These are phyloP conservation scores for Eulimnadia texana DNA, from an alignment of 1,140 invertebrate genomes.

Conservation along the genomic window DNA sequence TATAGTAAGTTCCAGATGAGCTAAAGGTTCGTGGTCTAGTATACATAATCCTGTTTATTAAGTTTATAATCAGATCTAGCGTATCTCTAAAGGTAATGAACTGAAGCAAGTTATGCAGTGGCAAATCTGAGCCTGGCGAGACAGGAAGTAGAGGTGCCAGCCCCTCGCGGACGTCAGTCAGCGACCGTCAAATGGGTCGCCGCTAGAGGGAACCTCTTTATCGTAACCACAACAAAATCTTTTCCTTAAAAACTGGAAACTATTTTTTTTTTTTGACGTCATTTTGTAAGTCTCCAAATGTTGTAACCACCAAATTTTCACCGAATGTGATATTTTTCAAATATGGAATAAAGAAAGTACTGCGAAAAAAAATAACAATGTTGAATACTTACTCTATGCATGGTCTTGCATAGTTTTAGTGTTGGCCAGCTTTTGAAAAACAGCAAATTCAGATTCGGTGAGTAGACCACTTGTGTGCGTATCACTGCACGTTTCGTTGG, in stretches of 20 bases:
- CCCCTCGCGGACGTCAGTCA: slow-evolving; percentile 1
- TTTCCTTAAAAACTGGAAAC: neutral
- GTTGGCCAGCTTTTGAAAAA: neutral
- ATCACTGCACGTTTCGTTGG: neutral
- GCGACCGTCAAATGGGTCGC: slow-evolving; percentile 13
- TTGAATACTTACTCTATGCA: no score
- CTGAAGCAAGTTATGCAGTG: neutral
- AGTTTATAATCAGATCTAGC: no score
- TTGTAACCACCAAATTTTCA: no score
- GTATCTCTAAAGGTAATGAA: neutral
- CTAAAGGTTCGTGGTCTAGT: no score
- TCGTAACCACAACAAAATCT: neutral
- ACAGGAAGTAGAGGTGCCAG: neutral
- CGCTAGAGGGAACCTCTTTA: neutral
- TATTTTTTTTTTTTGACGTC: neutral
- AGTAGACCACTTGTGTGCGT: neutral
- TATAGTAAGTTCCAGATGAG: no score
- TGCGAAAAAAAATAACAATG: no score
- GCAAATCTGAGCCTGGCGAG: neutral
- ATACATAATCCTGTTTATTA: no score
- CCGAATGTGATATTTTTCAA: no score
- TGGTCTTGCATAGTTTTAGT: neutral
- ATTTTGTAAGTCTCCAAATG: no score
- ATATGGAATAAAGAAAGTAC: no score
- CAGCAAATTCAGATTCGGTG: neutral